Base-by-base conservation (phyloP, 2,888 invertebrate species). In the Keiferia lycopersicella region DNA sequence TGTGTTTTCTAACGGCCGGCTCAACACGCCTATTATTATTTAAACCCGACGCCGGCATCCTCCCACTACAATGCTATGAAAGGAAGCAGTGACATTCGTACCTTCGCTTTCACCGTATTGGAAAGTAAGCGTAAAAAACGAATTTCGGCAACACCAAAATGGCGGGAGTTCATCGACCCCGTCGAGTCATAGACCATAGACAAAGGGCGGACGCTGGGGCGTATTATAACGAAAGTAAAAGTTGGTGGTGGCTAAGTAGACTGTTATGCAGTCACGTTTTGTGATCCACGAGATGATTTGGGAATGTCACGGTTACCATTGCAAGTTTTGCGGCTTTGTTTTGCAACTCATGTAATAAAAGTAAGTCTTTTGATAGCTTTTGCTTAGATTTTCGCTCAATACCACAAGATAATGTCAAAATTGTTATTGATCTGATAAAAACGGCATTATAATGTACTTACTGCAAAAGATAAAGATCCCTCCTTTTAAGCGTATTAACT, bases 91-190 rank as follows among this genome's bases (percentile, higher is more conserved):
- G 89, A 89, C 88, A 89, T 88, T 90, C 83, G 87, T 86, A 87
- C 87, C 81, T 89, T 89, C 90, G 88, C 91, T 91, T 91, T 91
- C 91, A 91, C 91, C 84, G 74, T 86, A 89, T 91, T 91, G 90
- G 91, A 91, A 91, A 91, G 91, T 91, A 86, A 90, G 87, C 86
- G 91, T 90, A 90, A 91, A 91, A 91, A 90, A 87, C 82, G 82
- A 82, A 90, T 88, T 91, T 91, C 89, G 91, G 89, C 89, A 90
- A 86, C 87, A 74, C 74, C 84, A 81, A 83, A 85, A 87, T 84
- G 86, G 82, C 83, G 83, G 68, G 77, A 81, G 90, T 82, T 83
- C 89, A 81, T 80, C 79, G 87, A 89, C 88, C 88, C 81, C 82
- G 71, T 62, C 75, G 75, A 78, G 76, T 81, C 83, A 85, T 84